Base-by-base conservation (phyloP, 2,797 vertebrate species). In the Adrianichthys oophorus region DNA sequence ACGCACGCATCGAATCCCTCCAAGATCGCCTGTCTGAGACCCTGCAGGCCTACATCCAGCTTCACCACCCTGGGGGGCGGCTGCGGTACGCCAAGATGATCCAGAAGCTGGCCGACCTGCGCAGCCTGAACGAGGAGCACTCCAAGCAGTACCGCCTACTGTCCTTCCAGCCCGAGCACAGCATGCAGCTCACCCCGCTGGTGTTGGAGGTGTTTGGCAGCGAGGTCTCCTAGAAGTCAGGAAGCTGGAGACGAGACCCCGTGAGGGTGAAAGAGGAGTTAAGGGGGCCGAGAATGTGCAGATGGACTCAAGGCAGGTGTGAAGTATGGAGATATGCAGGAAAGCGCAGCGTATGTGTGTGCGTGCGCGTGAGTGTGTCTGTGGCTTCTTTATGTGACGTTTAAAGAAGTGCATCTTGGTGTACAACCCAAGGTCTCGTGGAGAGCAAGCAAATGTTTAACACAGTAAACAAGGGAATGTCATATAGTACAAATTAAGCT, bases 41-140 rank as follows among this genome's bases (percentile, higher is more conserved):
- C 2, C 93, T 98, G 74, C 97, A 98, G 90, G 95, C 93, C 41
- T 98, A 98, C 78, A 98, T 99, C 87, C 93, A 91, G 16, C 93
- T 95, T 59, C 87, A 94, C 71, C 97, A 97, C 85, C 93, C 93
- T 0, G 95, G 94, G 2, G 91, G 94, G 37, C 94, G 91, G 55
- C 90, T 96, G 71, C 93, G 97, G 18, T 98, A 99, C 0, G 94
- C 97, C 78, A 98, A 96, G 87, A 99, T 99, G 97, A 98, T 99
- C 92, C 97, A 99, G 91, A 99, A 98, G 80, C 89, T 99, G 69
- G 95, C 97, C 0, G 97, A 99, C 80, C 91, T 99, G 54, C 93
- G 97, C 48, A 98, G 96, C 91, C 94, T 99, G 57, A 98, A 96
- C 1, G 96, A 98, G 91, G 96, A 99, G 87, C 95, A 98, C 91